Evolutionary conservation across 1,140 invertebrate genomes (phyloP), one percentile per base, ranked within the genome.

Genomic region (Aphaenogaster floridana): DNA sequence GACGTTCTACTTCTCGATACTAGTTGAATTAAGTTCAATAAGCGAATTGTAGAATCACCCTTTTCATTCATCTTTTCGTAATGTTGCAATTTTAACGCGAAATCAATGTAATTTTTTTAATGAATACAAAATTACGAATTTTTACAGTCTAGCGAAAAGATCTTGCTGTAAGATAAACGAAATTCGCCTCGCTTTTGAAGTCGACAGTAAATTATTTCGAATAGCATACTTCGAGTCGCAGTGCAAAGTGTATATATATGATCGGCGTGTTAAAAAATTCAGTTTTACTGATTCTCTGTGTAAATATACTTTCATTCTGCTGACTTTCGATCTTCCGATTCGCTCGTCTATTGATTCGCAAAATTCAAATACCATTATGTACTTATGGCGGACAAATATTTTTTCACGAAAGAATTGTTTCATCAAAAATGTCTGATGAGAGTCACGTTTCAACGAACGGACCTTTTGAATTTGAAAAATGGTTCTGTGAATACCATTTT

Each of bases 291-390:
- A 83, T 59, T 83, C 42, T 48, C 68, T 48, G 17, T 42, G 42
- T n/a, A 83, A 83, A 74, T 72, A 72, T 83, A 48, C 52, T 74
- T 34, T 72, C 13, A 17, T 39, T n/a, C 17, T 48, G 9, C n/a
- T 48, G 4, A 74, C 52, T 83, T 72, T 15, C 8, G 17, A 59
- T 61, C n/a, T 34, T 42, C n/a, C n/a, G 48, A 69, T 59, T 80
- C 36, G n/a, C 13, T 28, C 34, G 13, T 0, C 42, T 17, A 34
- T 83, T 34, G 45, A 72, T 17, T 74, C 52, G 28, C 28, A 45
- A 72, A 74, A 74, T 74, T 83, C 68, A 72, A 72, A 59, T n/a
- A 72, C 21, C 28, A 48, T 48, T 83, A 66, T 72, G 52, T 57
- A 66, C 17, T 72, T 45, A 15, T 36, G 52, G 3, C 36, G 6